Evolutionary conservation across 2,888 invertebrate genomes (phyloP), one percentile per base, ranked within the genome.

Genomic region (Machimus atricapillus): DNA sequence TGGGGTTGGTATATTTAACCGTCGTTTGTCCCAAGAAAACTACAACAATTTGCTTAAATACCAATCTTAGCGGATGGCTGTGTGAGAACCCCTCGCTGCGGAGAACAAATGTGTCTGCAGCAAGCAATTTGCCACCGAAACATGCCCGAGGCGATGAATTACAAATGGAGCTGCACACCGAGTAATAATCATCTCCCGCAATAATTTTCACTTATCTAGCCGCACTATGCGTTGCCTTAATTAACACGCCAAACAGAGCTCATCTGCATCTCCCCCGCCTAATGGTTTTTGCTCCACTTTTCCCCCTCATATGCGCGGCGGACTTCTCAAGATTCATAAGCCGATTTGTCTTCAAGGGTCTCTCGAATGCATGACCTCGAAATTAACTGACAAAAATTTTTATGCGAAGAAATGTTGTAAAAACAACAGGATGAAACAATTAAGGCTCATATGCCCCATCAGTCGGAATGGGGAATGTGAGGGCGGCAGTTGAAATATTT

Each of bases 401-500:
- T 79, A 79, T 79, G 79, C 52, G 31, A 79, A 31, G 79, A 79
- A 56, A 79, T 52, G 31, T 52, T 23, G 52, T 52, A 79, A 79
- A 79, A 79, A 79, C 79, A 79, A 79, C 79, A 79, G 79, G 79
- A 79, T 79, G 79, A 79, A 79, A 79, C 79, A 79, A 79, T 79
- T 79, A 79, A 79, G 52, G 66, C 79, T 79, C 52, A 14, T 46
- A 79, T 79, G 52, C 66, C 2, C 27, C 27, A 19, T 66, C 23
- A 23, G 66, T 79, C 46, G 56, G 56, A 79, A 14, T 46, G 52
- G 52, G 31, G 79, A 79, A 79, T 79, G 31, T 52, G 52, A 31
- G 52, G 66, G 66, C 27, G 23, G 66, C 9, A 9, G 66, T 79
- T 31, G 46, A 52, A 79, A 52, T 27, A 79, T 34, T 79, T 46